phyloP scores from a whole-genome alignment of 2,113 vertebrate species.

The Thymallus thymallus region DNA sequence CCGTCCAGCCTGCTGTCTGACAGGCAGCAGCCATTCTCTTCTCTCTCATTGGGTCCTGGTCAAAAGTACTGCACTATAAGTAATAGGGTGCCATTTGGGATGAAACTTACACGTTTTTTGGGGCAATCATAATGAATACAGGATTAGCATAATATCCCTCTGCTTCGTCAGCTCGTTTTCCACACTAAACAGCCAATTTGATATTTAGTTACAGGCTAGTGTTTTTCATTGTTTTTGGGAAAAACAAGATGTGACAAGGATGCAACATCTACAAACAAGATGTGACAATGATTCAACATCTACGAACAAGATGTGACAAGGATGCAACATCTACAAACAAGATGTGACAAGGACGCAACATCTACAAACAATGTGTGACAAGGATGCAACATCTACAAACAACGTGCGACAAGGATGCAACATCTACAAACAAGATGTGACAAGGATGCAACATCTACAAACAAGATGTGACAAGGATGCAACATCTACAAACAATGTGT shows the following conservation, averaged over 20 bases:
- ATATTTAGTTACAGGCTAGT: not conserved
- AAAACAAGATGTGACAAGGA: no score
- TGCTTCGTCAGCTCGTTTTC: conserved; percentile 13
- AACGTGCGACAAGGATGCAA: no score
- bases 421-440: no score
- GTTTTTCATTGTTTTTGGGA: no score
- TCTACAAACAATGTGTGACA: no score
- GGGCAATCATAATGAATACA: conserved; percentile 6
- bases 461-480: not conserved
- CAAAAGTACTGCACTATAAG: no score
- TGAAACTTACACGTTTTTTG: not conserved
- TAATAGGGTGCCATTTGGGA: no score
- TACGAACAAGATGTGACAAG: no score
- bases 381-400: no score
- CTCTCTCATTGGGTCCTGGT: no score
- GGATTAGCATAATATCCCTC: conserved; percentile 26
- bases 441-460: not conserved
- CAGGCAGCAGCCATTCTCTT: not conserved
- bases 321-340: not conserved
- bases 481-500: not conserved
- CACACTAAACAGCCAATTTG: not conserved
- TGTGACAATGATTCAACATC: no score
- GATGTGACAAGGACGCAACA: not conserved
- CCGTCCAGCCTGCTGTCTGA: not conserved
- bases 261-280: no score